Evolutionary conservation across 2,888 invertebrate species (phyloP).

Genomic region (Scrobipalpa atriplicella): DNA sequence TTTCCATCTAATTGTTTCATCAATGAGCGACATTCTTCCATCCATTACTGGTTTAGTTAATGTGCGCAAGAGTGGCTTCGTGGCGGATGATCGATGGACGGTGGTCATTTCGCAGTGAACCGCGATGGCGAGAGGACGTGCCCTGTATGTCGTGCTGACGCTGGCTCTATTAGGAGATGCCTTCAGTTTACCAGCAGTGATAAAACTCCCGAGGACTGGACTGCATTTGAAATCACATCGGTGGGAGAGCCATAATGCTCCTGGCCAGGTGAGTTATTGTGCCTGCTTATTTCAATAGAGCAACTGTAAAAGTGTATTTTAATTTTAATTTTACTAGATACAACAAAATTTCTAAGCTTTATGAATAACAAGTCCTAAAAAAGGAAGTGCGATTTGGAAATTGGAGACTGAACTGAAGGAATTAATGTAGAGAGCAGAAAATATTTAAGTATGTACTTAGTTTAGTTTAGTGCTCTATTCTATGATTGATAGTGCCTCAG

Average conservation of each 20-base stretch:
- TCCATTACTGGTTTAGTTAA: slow-evolving; percentile 24
- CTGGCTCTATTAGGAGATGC: slow-evolving; percentile 55
- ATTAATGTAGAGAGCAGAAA: too few relatives aligned
- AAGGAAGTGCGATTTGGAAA: too few relatives aligned
- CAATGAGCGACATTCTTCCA: neutral
- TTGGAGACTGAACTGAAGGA: too few relatives aligned
- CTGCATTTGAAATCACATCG: slow-evolving; percentile 34
- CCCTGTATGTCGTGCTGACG: slow-evolving; percentile 47
- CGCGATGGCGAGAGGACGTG: slow-evolving; percentile 55
- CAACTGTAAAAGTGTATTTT: too few relatives aligned
- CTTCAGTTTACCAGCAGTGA: slow-evolving; percentile 51
- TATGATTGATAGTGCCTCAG: too few relatives aligned
- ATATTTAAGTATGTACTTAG: too few relatives aligned
- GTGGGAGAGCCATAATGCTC: neutral
- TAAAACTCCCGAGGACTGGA: slow-evolving; percentile 41
- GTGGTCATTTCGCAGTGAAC: slow-evolving; percentile 42
- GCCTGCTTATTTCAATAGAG: neutral
- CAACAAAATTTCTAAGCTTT: too few relatives aligned
- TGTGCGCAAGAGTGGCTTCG: neutral
- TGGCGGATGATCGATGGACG: slow-evolving; percentile 21
- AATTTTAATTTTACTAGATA: too few relatives aligned
- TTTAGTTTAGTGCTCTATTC: too few relatives aligned
- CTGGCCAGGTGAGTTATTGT: slow-evolving; percentile 44
- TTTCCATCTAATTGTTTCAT: neutral
- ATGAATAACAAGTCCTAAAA: too few relatives aligned